Percentiles rank a stretch among this genome's conserved stretches.
Evolutionary conservation across 2,797 vertebrate species (phyloP).

Genomic region (Bryconaethiops microstoma): DNA sequence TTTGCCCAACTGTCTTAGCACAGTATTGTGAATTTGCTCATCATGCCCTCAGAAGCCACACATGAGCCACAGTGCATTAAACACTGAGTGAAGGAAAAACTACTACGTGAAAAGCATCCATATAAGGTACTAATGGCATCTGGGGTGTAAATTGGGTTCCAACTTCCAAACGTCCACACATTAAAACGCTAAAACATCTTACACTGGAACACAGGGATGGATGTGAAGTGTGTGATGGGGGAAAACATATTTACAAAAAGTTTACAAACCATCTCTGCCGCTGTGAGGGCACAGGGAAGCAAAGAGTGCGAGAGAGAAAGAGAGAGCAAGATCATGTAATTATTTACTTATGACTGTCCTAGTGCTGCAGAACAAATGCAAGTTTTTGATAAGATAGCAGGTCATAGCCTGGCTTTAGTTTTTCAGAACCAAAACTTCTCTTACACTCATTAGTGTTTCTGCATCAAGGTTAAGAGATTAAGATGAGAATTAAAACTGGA

Average conservation of each 20-base stretch:
- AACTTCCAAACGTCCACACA: neutral
- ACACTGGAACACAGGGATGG: neutral
- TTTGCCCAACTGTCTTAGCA: neutral
- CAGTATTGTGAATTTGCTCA: neutral
- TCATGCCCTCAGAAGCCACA: neutral
- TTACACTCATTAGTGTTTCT: conserved; percentile 13
- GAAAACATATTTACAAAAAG: conserved; percentile 14
- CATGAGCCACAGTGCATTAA: neutral
- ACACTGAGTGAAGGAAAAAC: neutral
- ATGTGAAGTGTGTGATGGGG: neutral
- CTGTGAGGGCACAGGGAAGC: conserved; percentile 73
- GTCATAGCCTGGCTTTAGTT: neutral
- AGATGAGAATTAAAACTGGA: neutral
- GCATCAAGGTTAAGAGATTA: conserved; percentile 6
- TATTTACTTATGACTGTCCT: conserved; percentile 5
- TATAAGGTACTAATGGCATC: neutral
- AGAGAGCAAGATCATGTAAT: conserved; percentile 33
- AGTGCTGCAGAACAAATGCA: conserved; percentile 20
- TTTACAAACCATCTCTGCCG: conserved; percentile 90
- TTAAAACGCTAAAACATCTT: neutral
- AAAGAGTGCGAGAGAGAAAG: conserved; percentile 17
- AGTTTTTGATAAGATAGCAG: neutral
- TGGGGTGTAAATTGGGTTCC: neutral
- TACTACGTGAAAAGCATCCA: neutral
- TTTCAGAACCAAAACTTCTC: neutral